These are phyloP conservation scores for Enoplosus armatus DNA, from an alignment of 2,797 vertebrate genomes.

Conservation along the genomic window DNA sequence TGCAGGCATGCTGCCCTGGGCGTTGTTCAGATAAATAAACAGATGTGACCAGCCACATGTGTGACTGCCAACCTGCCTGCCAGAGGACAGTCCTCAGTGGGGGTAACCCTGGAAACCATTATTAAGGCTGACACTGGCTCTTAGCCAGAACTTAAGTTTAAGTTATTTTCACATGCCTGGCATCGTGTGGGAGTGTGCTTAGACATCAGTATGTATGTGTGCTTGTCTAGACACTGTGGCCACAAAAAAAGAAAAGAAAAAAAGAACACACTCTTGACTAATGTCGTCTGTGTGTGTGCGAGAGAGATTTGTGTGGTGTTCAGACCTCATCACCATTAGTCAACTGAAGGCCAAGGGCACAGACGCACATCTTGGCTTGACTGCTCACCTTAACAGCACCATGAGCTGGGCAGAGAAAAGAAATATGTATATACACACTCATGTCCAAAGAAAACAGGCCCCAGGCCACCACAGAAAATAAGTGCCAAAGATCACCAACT, in stretches of 20 bases:
- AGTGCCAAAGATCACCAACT: slow-evolving; percentile 40
- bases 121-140: slow-evolving; percentile 49
- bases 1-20: slow-evolving; percentile 40
- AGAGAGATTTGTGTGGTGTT: slow-evolving; percentile 27
- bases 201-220: slow-evolving; percentile 42
- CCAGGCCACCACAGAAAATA: slow-evolving; percentile 28
- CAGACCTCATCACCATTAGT: slow-evolving; percentile 54
- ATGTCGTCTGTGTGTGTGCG: slow-evolving; percentile 21
- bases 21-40: slow-evolving; percentile 64
- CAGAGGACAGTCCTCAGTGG: slow-evolving; percentile 51
- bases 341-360: slow-evolving; percentile 54
- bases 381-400: slow-evolving; percentile 42
- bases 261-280: slow-evolving; percentile 41
- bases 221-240: slow-evolving; percentile 58
- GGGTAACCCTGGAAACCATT: slow-evolving; percentile 63
- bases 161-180: slow-evolving; percentile 64
- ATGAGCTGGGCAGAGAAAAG: slow-evolving; percentile 25
- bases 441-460: slow-evolving; percentile 48
- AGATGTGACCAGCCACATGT: slow-evolving; percentile 51
- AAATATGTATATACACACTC: not conserved
- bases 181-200: slow-evolving; percentile 44
- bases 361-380: slow-evolving; percentile 38
- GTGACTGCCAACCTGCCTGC: slow-evolving; percentile 53
- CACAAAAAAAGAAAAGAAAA: slow-evolving; percentile 21
- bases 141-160: slow-evolving; percentile 49